Conservation (phyloP, 1,140 invertebrate species). For the Solen grandis region DNA sequence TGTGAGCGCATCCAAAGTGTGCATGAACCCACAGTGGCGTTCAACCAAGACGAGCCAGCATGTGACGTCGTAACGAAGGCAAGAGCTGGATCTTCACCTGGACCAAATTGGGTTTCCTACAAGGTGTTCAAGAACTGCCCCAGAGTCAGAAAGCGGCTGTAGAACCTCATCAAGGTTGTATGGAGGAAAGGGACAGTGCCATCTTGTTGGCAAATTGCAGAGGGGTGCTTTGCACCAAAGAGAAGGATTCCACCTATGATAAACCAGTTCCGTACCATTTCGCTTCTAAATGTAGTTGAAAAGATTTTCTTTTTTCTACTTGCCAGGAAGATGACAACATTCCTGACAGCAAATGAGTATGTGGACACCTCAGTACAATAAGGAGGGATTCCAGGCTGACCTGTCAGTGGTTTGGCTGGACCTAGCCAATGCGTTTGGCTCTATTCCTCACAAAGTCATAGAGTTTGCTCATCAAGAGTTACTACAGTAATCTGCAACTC, state of each 20-base stretch:
- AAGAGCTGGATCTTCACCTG: neutral
- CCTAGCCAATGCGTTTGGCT: neutral
- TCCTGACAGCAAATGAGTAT: neutral
- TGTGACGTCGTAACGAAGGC: neutral
- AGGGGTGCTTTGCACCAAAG: slow-evolving; percentile 19
- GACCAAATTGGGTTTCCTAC: neutral
- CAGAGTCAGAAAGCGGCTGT: neutral
- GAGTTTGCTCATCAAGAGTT: neutral
- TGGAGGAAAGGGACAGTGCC: slow-evolving; percentile 23
- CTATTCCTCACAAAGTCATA: too few species aligned
- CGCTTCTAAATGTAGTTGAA: neutral
- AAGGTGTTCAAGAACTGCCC: neutral
- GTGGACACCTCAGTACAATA: neutral
- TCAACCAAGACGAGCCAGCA: too few species aligned
- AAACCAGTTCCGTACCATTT: slow-evolving; percentile 5
- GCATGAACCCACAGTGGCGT: too few species aligned
- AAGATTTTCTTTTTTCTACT: neutral
- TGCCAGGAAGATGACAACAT: slow-evolving; percentile 8
- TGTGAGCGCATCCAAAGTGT: too few species aligned
- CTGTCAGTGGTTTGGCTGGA: neutral
- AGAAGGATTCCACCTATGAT: neutral
- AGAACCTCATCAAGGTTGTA: slow-evolving; percentile 15
- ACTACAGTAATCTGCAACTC: neutral
- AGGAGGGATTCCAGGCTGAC: neutral
- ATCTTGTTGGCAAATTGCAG: slow-evolving; percentile 8